phyloP scores from a whole-genome alignment of 2,888 invertebrate species.

The Brenthis ino region DNA sequence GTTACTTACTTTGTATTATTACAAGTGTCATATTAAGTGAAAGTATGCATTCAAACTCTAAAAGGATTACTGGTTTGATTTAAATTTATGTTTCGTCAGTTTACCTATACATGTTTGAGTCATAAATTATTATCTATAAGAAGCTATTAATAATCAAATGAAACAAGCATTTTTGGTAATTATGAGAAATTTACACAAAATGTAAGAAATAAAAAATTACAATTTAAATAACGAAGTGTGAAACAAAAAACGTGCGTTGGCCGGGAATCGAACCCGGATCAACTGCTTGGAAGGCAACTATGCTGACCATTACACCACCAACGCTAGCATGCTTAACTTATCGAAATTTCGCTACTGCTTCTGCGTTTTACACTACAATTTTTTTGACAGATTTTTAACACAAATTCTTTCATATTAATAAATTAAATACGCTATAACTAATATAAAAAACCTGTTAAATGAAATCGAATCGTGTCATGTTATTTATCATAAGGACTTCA shows the following conservation, averaged over 20 bases:
- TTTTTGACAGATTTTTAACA: no score
- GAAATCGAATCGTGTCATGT: not conserved
- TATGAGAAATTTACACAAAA: not conserved
- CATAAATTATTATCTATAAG: no score
- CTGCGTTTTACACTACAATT: not conserved
- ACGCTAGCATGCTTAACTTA: slow-evolving; percentile 50
- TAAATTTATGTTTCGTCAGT: not conserved
- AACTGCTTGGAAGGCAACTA: slow-evolving; percentile 84
- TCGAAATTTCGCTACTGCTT: not conserved
- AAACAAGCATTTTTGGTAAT: not conserved
- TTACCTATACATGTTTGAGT: no score
- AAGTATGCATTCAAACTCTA: slow-evolving; percentile 15
- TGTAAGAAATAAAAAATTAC: no score
- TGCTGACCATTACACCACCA: slow-evolving; percentile 84
- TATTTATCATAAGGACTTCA: slow-evolving; percentile 3
- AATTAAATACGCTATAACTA: no score
- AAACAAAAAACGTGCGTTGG: slow-evolving; percentile 71
- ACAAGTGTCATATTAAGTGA: slow-evolving; percentile 3
- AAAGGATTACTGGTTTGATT: not conserved
- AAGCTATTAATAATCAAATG: no score
- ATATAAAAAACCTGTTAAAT: slow-evolving; percentile 1
- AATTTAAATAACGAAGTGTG: no score
- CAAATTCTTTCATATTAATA: no score
- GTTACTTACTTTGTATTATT: slow-evolving; percentile 1
- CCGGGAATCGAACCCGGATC: slow-evolving; percentile 84